These are phyloP conservation scores for Margaritifera margaritifera DNA, from an alignment of 2,888 invertebrate species.

Conservation along the genomic window DNA sequence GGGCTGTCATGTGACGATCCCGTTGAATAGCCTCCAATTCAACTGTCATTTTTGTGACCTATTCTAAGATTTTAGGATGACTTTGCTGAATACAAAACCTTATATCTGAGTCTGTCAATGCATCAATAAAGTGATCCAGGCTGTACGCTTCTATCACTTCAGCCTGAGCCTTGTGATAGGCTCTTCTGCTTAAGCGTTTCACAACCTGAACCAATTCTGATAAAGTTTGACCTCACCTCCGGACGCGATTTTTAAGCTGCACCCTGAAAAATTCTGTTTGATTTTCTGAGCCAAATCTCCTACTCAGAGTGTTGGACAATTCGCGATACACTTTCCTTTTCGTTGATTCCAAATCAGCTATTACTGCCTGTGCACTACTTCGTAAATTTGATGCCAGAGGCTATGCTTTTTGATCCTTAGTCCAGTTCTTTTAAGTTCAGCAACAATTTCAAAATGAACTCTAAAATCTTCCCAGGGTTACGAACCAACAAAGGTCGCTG, in stretches of 20 bases:
- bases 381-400: too few species aligned
- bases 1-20: neutral
- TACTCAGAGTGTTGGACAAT: neutral
- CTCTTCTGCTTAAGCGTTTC: too few species aligned
- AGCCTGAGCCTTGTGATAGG: neutral
- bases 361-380: too few species aligned
- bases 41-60: neutral
- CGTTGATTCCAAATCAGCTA: neutral
- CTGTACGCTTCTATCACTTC: neutral
- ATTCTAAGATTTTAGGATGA: neutral
- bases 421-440: too few species aligned
- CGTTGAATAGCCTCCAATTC: neutral
- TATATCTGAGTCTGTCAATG: neutral
- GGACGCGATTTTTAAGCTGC: too few species aligned
- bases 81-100: neutral
- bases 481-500: too few species aligned
- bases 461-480: too few species aligned
- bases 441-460: too few species aligned
- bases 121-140: conserved; percentile 1
- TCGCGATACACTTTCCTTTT: neutral
- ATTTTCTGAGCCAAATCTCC: neutral
- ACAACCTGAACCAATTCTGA: too few species aligned
- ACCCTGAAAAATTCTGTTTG: too few species aligned
- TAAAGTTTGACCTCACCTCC: neutral
- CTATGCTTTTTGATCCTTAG: too few species aligned